A percentile compares a stretch with the other conserved stretches of the same genome.
phyloP scores from a whole-genome alignment of 2,113 vertebrate species.

The Coregonus clupeaformis region DNA sequence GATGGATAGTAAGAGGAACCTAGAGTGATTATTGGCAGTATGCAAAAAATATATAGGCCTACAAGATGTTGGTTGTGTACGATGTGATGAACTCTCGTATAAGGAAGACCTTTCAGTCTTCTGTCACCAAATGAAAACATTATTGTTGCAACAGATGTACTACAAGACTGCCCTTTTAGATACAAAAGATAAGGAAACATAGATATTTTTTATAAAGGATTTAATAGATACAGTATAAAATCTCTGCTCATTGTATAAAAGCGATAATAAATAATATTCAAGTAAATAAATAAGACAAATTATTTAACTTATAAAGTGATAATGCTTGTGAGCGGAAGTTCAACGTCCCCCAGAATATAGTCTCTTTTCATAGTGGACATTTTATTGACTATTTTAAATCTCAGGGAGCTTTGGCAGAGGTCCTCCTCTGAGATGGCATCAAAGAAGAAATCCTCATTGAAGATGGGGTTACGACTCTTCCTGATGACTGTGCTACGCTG shows the following conservation, averaged over 20 bases:
- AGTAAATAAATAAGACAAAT: slow-evolving; percentile 26
- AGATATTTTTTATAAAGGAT: slow-evolving; percentile 31
- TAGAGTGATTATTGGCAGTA: background rate
- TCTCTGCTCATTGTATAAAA: slow-evolving; percentile 56
- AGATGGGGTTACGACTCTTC: slow-evolving; percentile 85
- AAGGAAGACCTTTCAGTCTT: too few relatives aligned
- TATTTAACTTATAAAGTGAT: slow-evolving; percentile 47
- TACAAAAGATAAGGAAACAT: slow-evolving; percentile 34
- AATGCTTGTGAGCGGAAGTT: slow-evolving; percentile 71
- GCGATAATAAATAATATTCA: slow-evolving; percentile 55
- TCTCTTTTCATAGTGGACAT: slow-evolving; percentile 81
- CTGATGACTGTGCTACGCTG: slow-evolving; percentile 84
- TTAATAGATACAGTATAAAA: slow-evolving; percentile 64
- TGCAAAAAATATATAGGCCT: background rate
- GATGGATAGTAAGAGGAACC: background rate
- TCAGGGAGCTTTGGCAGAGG: slow-evolving; percentile 71
- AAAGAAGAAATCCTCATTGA: slow-evolving; percentile 91
- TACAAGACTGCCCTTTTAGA: background rate
- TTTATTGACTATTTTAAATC: slow-evolving; percentile 83
- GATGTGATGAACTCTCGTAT: too few relatives aligned
- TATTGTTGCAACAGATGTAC: background rate
- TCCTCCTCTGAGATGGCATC: slow-evolving; percentile 79
- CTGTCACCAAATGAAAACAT: background rate
- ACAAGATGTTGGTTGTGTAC: too few relatives aligned
- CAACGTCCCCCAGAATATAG: slow-evolving; percentile 72